Percentiles rank a stretch among this genome's conserved stretches.
Conservation (phyloP, 2,113 vertebrate genomes). For the Neogobius melanostomus region DNA sequence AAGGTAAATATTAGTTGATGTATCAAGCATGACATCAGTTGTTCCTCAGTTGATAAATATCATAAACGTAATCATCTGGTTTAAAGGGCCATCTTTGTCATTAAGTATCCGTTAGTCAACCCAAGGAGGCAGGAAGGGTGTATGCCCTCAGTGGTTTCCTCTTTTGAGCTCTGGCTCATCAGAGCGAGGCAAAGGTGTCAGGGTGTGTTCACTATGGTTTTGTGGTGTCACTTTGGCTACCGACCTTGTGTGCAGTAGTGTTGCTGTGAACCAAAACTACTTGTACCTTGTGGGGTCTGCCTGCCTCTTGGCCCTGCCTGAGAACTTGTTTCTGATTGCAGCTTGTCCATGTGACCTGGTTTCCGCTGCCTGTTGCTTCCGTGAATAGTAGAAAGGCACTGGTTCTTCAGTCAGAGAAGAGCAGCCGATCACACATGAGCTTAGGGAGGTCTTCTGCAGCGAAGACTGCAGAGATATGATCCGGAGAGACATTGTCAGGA, state of each 20-base stretch:
- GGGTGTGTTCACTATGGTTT: slow-evolving; percentile 68
- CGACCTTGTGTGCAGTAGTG: slow-evolving; percentile 3
- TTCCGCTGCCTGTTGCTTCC: slow-evolving; percentile 80
- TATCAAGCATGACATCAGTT: too few relatives aligned
- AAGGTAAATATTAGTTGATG: too few relatives aligned
- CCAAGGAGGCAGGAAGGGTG: slow-evolving; percentile 76
- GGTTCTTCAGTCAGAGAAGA: slow-evolving; percentile 30
- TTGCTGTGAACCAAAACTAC: background rate
- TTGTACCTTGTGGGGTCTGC: slow-evolving; percentile 11
- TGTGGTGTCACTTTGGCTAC: slow-evolving; percentile 53
- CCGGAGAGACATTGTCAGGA: slow-evolving; percentile 54
- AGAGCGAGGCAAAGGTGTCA: slow-evolving; percentile 59
- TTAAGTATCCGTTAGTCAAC: slow-evolving; percentile 9
- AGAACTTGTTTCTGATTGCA: slow-evolving; percentile 63
- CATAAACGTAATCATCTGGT: background rate
- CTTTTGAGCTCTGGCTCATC: slow-evolving; percentile 64
- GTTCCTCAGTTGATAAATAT: too few relatives aligned
- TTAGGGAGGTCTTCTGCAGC: slow-evolving; percentile 31
- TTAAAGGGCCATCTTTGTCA: background rate
- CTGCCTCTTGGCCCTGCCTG: slow-evolving; percentile 54
- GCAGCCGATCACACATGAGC: slow-evolving; percentile 29
- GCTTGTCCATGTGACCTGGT: slow-evolving; percentile 78
- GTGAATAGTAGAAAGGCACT: slow-evolving; percentile 64
- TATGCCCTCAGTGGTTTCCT: slow-evolving; percentile 78
- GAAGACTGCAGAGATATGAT: slow-evolving; percentile 68